Percentiles rank a stretch among this genome's conserved stretches.
phyloP scores from a whole-genome alignment of 1,140 invertebrate genomes.

The Thaumatotibia leucotreta region DNA sequence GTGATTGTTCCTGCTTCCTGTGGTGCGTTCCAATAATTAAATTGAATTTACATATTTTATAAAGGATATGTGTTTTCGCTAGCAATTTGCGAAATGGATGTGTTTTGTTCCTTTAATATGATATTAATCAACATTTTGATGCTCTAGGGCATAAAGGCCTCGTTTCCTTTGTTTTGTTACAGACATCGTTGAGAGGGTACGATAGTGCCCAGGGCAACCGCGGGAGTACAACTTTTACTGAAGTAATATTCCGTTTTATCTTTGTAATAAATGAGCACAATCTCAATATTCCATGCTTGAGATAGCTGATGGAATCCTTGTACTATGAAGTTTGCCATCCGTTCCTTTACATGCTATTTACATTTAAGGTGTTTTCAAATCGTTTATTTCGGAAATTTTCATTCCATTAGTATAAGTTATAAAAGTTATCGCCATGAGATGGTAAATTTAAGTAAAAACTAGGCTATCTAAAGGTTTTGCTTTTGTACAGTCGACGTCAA shows the following conservation, averaged over 20 bases:
- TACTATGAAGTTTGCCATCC: no score
- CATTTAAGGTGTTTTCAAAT: no score
- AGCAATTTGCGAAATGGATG: background rate
- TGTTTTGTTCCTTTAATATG: background rate
- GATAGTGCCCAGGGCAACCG: background rate
- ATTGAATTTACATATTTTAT: background rate
- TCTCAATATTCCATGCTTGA: no score
- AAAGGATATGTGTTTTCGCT: background rate
- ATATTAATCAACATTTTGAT: background rate
- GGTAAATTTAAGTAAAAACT: no score
- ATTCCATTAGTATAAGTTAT: no score
- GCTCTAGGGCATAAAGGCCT: background rate
- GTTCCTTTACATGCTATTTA: no score
- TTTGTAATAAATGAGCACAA: background rate
- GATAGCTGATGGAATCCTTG: no score
- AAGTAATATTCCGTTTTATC: background rate
- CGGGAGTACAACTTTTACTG: background rate
- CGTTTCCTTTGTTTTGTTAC: background rate
- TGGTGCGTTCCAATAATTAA: background rate
- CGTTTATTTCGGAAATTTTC: no score
- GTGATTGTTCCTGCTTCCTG: background rate
- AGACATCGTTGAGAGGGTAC: background rate
- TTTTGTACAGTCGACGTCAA: no score
- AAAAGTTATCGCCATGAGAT: no score
- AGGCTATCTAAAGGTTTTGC: no score